Evolutionary conservation across 2,113 vertebrate genomes (phyloP), one percentile per base, ranked within the genome.

Genomic region (Xiphophorus hellerii): DNA sequence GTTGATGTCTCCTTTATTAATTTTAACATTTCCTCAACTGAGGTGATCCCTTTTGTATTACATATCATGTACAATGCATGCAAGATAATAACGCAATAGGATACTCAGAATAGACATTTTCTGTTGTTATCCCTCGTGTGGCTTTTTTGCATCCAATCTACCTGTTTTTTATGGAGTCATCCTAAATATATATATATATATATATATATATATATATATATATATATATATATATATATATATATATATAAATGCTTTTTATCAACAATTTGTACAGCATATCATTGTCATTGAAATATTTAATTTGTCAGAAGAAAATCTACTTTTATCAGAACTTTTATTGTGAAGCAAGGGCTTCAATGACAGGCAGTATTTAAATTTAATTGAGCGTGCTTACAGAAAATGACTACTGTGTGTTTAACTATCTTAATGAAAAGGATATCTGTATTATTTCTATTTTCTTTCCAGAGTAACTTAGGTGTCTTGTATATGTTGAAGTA

Each of bases 401-500:
- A 88, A 89, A 91, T 77, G 79, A 85, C 75, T 89, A 91, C 77
- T 85, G 89, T 93, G 88, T 94, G 93, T 94, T 89, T 85, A 90
- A 87, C 74, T 89, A 89, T 88, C 80, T 93, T 89, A 92, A 88
- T 82, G 74, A 87, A 92, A 92, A 92, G 84, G 72, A 93, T 83
- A 86, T 81, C 86, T 90, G 90, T 94, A 90, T 91, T 92, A 90
- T 91, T 93, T 91, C 85, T 87, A 92, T 92, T 94, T 94, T 89
- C 83, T 94, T 94, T 94, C 87, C 91, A 93, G 90, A 96, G 95
- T 96, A 95, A 95, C 91, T 92, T 94, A 94, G 93, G 86, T 93
- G 94, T 95, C 95, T 96, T 94, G 94, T 96, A 96, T 95, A 95
- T 93, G 97, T 99, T 97, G 96, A 96, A 96, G 96, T 97, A 93